Base-by-base conservation (phyloP, 2,797 vertebrate genomes). In the Helicolenus hilgendorfi region DNA sequence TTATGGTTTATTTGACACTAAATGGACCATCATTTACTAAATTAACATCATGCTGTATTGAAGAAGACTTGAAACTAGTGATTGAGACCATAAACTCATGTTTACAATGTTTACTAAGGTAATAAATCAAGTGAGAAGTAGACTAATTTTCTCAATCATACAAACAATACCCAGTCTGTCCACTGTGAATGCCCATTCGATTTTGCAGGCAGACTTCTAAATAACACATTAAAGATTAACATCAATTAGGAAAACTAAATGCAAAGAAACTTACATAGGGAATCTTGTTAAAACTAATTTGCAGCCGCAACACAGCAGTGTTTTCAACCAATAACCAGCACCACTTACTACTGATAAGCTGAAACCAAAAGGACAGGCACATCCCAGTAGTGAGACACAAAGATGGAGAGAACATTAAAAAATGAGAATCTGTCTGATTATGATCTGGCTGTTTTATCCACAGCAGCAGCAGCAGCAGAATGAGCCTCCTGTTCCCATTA, bases 401-500 rank as follows among this genome's bases (percentile, higher is more conserved):
- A 75, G 68, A 80, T 14, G 15, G 20, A 45, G 33, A 24, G 24
- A 79, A 7, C 18, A 24, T 72, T 35, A 26, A 38, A 49, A 45
- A 69, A n/a, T 4, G 15, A 14, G n/a, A 45, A 68, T 63, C 33
- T 24, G 29, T 41, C 55, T 58, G 71, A 70, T 75, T 73, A 71
- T 5, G 0, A 73, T 92, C 70, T 55, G 20, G 4, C 31, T 1
- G 45, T 74, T 35, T 22, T 41, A 69, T 79, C 78, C 58, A 68
- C 80, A 82, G 88, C 75, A 64, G 45, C 41, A 41, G 35, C 38
- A 64, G 90, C 73, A 60, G 65, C 29, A 92, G 86, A 93, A 84
- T 59, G 70, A 87, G 79, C 81, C 81, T 87, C 80, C 87, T 88
- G 82, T 85, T 91, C 83, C 72, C 79, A 89, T 93, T 92, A 92